A percentile compares a stretch with the other conserved stretches of the same genome.
Evolutionary conservation across 2,113 vertebrate genomes (phyloP).

Genomic region (Ibidorhyncha struthersii): DNA sequence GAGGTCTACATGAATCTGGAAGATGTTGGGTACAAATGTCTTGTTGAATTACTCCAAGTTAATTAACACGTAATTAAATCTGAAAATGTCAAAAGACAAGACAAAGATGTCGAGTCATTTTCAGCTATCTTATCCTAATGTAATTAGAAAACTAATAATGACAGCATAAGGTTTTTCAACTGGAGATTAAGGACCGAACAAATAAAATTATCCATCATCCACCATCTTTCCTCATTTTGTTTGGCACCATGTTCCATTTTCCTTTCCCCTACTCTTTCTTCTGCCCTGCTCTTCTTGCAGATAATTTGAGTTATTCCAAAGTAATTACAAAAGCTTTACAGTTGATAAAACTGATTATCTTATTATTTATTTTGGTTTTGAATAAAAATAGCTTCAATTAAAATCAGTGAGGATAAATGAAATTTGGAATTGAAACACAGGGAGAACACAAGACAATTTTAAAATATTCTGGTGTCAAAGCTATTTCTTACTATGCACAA

Average conservation of each 20-base stretch:
- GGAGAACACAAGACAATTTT: neutral
- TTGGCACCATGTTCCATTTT: neutral
- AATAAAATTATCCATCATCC: neutral
- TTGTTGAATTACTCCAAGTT: neutral
- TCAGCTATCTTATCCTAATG: neutral
- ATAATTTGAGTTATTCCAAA: neutral
- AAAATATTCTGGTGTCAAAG: neutral
- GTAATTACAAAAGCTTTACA: neutral
- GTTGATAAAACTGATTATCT: neutral
- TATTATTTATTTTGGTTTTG: neutral
- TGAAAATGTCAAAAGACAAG: neutral
- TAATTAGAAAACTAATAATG: neutral
- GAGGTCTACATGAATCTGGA: neutral
- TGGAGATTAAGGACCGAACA: neutral
- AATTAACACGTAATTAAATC: neutral
- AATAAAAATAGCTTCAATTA: neutral
- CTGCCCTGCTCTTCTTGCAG: neutral
- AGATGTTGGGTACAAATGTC: neutral
- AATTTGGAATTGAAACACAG: neutral
- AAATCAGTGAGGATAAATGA: neutral
- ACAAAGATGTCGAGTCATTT: neutral
- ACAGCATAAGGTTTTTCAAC: neutral
- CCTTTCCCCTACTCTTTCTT: neutral
- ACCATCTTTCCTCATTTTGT: neutral
- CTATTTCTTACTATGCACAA: neutral